These are phyloP conservation scores for Molorchus minor DNA, from an alignment of 2,888 invertebrate genomes.

Conservation along the genomic window DNA sequence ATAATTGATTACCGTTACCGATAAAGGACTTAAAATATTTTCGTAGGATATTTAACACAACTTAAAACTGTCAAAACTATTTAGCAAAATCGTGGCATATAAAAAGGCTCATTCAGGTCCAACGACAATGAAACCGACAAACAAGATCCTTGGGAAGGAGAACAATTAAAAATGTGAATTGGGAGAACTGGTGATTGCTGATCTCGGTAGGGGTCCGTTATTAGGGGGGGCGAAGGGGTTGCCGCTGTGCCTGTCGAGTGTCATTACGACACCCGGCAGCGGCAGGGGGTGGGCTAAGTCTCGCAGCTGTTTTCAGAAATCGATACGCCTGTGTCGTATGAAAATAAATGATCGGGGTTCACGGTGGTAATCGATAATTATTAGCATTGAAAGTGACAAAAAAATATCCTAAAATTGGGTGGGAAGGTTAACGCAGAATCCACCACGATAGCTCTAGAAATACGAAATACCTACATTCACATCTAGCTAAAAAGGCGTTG, in stretches of 20 bases:
- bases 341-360: slow-evolving; percentile 51
- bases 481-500: too few relatives aligned
- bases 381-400: background rate
- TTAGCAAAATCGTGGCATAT: background rate
- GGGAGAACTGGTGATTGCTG: slow-evolving; percentile 49
- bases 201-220: slow-evolving; percentile 55
- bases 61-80: background rate
- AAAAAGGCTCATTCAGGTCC: slow-evolving; percentile 7
- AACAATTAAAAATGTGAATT: slow-evolving; percentile 52
- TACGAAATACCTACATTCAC: too few relatives aligned
- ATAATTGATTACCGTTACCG: too few relatives aligned
- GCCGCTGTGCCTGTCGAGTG: slow-evolving; percentile 54
- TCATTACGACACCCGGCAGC: slow-evolving; percentile 60
- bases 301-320: slow-evolving; percentile 50
- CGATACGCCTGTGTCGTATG: slow-evolving; percentile 44
- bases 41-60: background rate
- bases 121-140: slow-evolving; percentile 40
- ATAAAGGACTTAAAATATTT: too few relatives aligned
- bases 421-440: too few relatives aligned
- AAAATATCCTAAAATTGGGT: too few relatives aligned
- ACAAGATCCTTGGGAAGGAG: slow-evolving; percentile 48
- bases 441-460: too few relatives aligned
- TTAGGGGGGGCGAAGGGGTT: slow-evolving; percentile 52
- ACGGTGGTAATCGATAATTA: background rate
- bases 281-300: slow-evolving; percentile 52